These are phyloP conservation scores for Rhodeus uyekii DNA, from an alignment of 2,797 vertebrate species.

Conservation along the genomic window DNA sequence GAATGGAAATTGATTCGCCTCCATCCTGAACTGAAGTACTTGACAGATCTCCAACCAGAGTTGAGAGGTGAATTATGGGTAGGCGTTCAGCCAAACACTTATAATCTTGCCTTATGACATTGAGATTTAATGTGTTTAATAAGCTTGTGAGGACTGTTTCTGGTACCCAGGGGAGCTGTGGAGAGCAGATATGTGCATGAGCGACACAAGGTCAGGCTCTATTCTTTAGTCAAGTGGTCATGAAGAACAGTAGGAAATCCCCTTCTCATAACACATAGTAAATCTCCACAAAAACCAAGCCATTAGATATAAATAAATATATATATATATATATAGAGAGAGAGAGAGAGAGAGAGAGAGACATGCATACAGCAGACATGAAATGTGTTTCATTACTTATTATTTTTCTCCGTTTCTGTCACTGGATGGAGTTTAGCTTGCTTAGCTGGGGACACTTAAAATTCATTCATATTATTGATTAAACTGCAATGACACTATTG, in stretches of 20 bases:
- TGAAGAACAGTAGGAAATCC: conserved; percentile 67
- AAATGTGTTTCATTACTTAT: not conserved
- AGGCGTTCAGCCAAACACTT: not conserved
- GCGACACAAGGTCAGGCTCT: conserved; percentile 61
- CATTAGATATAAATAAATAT: conserved; percentile 13
- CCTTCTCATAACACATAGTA: conserved; percentile 59
- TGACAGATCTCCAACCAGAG: not conserved
- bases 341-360: conserved; percentile 24
- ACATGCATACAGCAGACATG: not conserved
- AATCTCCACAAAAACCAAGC: conserved; percentile 40
- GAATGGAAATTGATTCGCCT: not conserved
- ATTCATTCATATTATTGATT: not conserved
- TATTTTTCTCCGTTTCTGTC: not conserved
- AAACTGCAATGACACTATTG: not conserved
- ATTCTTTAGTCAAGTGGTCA: conserved; percentile 58
- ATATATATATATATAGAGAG: no score
- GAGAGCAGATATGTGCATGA: conserved; percentile 68
- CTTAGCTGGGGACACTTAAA: not conserved
- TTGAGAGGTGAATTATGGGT: conserved; percentile 10
- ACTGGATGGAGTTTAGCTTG: not conserved
- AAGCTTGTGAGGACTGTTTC: conserved; percentile 31
- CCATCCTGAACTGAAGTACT: conserved; percentile 5
- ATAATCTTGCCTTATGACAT: not conserved
- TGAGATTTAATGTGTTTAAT: conserved; percentile 28
- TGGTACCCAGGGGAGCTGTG: conserved; percentile 56